These are phyloP conservation scores for Achatina immaculata DNA, from an alignment of 1,140 invertebrate genomes.

Conservation along the genomic window DNA sequence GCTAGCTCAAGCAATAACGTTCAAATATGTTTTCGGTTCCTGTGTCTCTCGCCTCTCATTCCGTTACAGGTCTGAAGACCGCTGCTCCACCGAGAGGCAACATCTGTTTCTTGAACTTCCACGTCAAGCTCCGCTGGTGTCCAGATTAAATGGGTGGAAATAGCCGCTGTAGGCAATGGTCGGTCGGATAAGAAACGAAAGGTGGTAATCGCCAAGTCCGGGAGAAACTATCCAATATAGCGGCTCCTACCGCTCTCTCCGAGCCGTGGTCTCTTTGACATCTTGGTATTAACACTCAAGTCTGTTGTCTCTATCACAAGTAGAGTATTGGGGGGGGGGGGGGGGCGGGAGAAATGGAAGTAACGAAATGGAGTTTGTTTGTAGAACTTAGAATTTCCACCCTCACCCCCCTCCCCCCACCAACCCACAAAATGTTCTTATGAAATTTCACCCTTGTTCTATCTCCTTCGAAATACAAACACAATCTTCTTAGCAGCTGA, in stretches of 20 bases:
- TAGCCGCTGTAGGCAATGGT: background rate
- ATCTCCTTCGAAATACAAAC: too few species aligned
- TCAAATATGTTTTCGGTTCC: too few species aligned
- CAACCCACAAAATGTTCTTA: too few species aligned
- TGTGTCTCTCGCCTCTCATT: background rate
- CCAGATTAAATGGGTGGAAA: background rate
- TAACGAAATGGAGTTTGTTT: too few species aligned
- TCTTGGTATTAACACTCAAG: background rate
- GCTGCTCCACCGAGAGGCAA: background rate
- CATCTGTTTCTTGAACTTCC: background rate
- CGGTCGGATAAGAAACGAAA: background rate
- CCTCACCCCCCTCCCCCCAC: background rate
- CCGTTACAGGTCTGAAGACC: background rate
- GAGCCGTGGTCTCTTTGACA: background rate
- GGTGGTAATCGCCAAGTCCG: background rate
- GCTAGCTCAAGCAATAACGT: too few species aligned
- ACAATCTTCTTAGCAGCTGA: too few species aligned
- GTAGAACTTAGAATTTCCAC: background rate
- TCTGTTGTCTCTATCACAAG: too few species aligned
- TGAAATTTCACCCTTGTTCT: too few species aligned
- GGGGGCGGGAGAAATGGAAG: too few species aligned
- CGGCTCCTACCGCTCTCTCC: background rate
- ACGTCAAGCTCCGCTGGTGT: background rate
- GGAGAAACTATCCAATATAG: background rate
- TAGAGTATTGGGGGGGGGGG: too few species aligned